Evolutionary conservation across 2,113 vertebrate genomes (phyloP).

Genomic region (Ptilorrhoa leucosticta): DNA sequence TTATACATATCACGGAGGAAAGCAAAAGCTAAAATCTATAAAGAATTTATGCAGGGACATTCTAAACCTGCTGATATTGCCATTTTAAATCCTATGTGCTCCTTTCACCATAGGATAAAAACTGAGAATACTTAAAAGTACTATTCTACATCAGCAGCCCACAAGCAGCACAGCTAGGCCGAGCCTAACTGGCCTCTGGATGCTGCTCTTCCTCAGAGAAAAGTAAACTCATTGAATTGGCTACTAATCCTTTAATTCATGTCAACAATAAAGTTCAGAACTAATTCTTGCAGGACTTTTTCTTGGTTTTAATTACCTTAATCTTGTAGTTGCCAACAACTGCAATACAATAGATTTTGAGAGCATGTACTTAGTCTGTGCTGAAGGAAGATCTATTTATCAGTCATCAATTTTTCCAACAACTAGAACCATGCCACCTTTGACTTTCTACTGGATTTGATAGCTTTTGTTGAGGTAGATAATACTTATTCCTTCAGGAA

Average conservation of each 20-base stretch:
- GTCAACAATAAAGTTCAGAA: constrained; percentile 30
- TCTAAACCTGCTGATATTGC: background rate
- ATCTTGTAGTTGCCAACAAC: background rate
- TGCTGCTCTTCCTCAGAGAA: constrained; percentile 44
- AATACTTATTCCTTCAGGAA: background rate
- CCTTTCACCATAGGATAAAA: background rate
- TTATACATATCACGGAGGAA: background rate
- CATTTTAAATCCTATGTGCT: background rate
- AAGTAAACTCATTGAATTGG: constrained; percentile 58
- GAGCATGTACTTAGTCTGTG: background rate
- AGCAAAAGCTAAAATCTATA: background rate
- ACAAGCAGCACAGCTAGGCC: background rate
- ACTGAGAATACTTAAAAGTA: background rate
- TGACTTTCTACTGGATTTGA: background rate
- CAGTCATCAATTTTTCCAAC: background rate
- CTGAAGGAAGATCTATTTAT: background rate
- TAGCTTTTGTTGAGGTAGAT: background rate
- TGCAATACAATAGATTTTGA: background rate
- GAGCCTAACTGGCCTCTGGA: constrained; percentile 37
- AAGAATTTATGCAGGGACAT: background rate
- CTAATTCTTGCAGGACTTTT: background rate
- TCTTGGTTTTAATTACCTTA: constrained; percentile 5
- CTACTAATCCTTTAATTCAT: background rate
- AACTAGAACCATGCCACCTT: background rate
- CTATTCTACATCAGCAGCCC: background rate